Evolutionary conservation across 2,888 invertebrate genomes (phyloP), one percentile per base, ranked within the genome.

Genomic region (Drosophila monieri): DNA sequence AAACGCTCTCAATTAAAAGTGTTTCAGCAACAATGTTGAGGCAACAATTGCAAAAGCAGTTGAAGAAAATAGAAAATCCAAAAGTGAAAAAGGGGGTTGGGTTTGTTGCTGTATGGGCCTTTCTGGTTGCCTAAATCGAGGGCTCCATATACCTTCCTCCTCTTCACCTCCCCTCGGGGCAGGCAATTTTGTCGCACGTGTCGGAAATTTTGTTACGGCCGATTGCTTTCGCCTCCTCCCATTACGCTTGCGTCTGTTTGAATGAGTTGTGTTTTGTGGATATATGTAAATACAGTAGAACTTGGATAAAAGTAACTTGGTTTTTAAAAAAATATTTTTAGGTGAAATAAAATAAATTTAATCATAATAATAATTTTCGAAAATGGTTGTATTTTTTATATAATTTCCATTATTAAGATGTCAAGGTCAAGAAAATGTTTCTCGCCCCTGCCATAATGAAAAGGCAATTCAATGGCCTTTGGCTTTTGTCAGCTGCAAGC

Each of bases 131-230:
- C 37, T 41, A 46, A 61, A 25, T 44, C 46, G 30, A 15, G 14
- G 9, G 30, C 52, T 30, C 41, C 48, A 32, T 53, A 37, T 32
- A 37, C 35, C 47, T 52, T 6, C 9, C 47, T 35, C 35, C 68
- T 27, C 48, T 18, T 23, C 14, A 14, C 27, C 41, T 30, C 62
- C 53, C 73, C 77, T 77, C 73, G 70, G 75, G 77, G 65, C 76
- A 85, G 80, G 74, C 79, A 89, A 80, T 79, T 88, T 85, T 84
- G 78, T 77, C 83, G 88, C 89, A 89, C 89, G 89, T 89, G 89
- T 89, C 80, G 78, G 77, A 86, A 84, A 86, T 86, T 80, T 80
- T 77, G 86, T 85, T 85, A 86, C 79, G 84, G 76, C 73, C 84
- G 86, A 85, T 77, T 84, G 84, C 86, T 77, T 86, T 78, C 44